Conservation (phyloP, 2,888 invertebrate species). For the Cephus spinipes region DNA sequence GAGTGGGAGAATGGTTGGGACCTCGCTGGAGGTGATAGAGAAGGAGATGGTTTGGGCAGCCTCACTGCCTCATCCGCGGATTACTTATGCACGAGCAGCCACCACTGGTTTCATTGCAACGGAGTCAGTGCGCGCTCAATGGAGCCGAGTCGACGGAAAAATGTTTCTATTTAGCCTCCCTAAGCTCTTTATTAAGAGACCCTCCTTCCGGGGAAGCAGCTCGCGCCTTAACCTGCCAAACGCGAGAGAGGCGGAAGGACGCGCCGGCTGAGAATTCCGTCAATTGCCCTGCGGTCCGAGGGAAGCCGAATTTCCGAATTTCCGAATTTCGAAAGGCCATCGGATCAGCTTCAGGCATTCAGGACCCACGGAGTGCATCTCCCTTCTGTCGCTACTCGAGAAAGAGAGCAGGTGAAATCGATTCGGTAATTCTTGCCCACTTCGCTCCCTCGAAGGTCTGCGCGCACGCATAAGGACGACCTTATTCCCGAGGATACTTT, state of each 20-base stretch:
- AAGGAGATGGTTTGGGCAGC: constrained; percentile 32
- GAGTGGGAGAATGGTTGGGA: too few species aligned
- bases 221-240: constrained; percentile 10
- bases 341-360: constrained; percentile 38
- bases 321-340: constrained; percentile 13
- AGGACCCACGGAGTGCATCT: too few species aligned
- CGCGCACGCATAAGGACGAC: background rate
- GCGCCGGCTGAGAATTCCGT: constrained; percentile 45
- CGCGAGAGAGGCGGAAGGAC: constrained; percentile 1
- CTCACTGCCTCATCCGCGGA: constrained; percentile 47
- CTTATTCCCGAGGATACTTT: constrained; percentile 64
- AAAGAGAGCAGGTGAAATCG: too few species aligned
- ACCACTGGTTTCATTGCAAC: constrained; percentile 54
- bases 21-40: background rate
- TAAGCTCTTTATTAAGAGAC: constrained; percentile 59
- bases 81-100: constrained; percentile 58
- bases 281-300: constrained; percentile 44
- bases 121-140: constrained; percentile 9
- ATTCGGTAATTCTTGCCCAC: too few species aligned
- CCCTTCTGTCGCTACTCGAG: too few species aligned
- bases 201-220: constrained; percentile 15
- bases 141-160: constrained; percentile 48
- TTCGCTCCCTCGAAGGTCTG: background rate
- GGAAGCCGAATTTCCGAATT: too few species aligned
- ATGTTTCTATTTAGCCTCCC: constrained; percentile 62